A percentile compares a stretch with the other conserved stretches of the same genome.
phyloP scores from a whole-genome alignment of 2,113 vertebrate species.

The sheep (Ovis aries) region ARS-UI_Ramb_v3.0 NC_056055.1:135285001-135285500 shows the following conservation, averaged over 20 bases:
- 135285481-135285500: background rate
- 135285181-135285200: background rate
- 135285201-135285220: no score
- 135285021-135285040: background rate
- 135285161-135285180: conserved; percentile 13
- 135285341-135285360: background rate
- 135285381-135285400: background rate
- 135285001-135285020: background rate
- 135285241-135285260: background rate
- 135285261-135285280: background rate
- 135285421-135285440: background rate
- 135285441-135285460: background rate
- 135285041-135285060: background rate
- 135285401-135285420: background rate
- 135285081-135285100: background rate
- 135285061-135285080: background rate
- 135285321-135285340: background rate
- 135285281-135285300: background rate
- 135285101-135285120: background rate
- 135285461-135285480: background rate
- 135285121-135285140: background rate
- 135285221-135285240: no score
- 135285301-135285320: background rate
- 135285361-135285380: background rate
- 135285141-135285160: background rate